phyloP scores from a whole-genome alignment of 1,140 invertebrate genomes.

The Drosophila prosaltans region DNA sequence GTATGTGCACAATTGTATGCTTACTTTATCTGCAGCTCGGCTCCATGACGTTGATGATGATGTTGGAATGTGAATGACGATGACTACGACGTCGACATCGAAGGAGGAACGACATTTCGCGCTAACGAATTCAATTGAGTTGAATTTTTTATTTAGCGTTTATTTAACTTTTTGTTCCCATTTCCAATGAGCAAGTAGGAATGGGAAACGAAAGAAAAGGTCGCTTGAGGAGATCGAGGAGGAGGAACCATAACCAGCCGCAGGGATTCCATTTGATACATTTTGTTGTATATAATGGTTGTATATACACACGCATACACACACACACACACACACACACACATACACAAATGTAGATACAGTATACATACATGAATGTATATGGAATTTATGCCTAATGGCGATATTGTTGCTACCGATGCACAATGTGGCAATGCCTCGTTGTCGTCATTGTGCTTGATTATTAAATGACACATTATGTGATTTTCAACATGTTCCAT shows the following conservation, averaged over 20 bases:
- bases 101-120: constrained; percentile 73
- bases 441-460: constrained; percentile 74
- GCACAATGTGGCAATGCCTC: constrained; percentile 52
- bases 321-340: neutral
- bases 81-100: constrained; percentile 39
- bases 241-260: constrained; percentile 17
- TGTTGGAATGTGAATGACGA: constrained; percentile 21
- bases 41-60: constrained; percentile 49
- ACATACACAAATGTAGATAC: constrained; percentile 30
- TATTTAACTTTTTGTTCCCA: constrained; percentile 70
- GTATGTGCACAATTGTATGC: neutral
- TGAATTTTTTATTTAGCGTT: constrained; percentile 82
- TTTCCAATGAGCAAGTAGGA: constrained; percentile 41
- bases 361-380: constrained; percentile 3
- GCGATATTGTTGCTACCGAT: constrained; percentile 67
- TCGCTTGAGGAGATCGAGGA: neutral
- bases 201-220: constrained; percentile 33
- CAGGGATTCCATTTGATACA: constrained; percentile 47
- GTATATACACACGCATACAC: constrained; percentile 23
- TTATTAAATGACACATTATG: constrained; percentile 82
- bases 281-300: too few relatives aligned
- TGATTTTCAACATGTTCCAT: constrained; percentile 74
- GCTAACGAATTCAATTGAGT: constrained; percentile 82
- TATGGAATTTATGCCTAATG: constrained; percentile 73
- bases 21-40: constrained; percentile 21